These are phyloP conservation scores for Eonycteris spelaea DNA, from an alignment of 2,113 vertebrate genomes.

Conservation along the genomic window DNA sequence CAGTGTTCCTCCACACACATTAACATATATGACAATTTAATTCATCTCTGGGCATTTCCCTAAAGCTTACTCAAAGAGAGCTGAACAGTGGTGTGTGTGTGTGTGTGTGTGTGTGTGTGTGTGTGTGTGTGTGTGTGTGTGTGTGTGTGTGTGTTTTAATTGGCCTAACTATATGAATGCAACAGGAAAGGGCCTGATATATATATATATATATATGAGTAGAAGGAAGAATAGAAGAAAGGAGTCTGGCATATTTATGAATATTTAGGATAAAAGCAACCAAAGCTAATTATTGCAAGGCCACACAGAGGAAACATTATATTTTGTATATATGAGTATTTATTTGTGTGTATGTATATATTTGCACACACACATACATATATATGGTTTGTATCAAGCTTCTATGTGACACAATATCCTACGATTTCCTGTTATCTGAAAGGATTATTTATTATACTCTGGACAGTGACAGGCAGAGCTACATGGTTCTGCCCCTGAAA, in stretches of 20 bases:
- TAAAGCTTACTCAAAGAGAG: background rate
- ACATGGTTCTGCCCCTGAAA: background rate
- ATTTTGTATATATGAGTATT: background rate
- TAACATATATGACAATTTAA: background rate
- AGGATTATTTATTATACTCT: background rate
- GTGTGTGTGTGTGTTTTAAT: background rate
- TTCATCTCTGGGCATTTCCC: background rate
- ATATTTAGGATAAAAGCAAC: background rate
- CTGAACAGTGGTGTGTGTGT: background rate
- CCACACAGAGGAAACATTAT: background rate
- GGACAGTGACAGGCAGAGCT: background rate
- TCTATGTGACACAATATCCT: background rate
- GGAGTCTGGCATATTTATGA: background rate
- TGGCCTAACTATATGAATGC: background rate
- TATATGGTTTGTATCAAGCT: background rate
- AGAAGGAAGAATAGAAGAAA: background rate
- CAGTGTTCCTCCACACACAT: too few relatives aligned
- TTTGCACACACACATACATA: background rate
- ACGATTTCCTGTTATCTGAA: background rate
- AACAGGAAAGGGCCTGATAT: background rate
- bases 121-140: background rate
- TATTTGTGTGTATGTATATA: background rate
- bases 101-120: background rate
- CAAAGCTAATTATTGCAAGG: background rate
- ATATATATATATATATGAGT: background rate